A percentile compares a stretch with the other conserved stretches of the same genome.
Evolutionary conservation across 1,140 invertebrate genomes (phyloP).

Genomic region (Tribolium madens): DNA sequence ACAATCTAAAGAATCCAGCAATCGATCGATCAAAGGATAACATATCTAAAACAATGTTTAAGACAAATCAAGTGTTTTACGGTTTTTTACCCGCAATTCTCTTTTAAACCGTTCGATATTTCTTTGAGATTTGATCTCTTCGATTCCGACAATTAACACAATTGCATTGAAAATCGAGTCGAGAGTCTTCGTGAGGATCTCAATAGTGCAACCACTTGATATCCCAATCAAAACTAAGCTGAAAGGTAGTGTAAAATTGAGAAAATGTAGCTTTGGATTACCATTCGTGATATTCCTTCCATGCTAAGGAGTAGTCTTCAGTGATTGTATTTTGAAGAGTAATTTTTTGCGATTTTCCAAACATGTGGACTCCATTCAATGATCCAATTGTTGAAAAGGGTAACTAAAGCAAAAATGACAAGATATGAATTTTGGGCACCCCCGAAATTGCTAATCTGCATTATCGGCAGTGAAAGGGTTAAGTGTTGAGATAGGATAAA

Average conservation of each 20-base stretch:
- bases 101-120: slow-evolving; percentile 84
- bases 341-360: slow-evolving; percentile 79
- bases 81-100: slow-evolving; percentile 74
- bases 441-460: slow-evolving; percentile 13
- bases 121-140: slow-evolving; percentile 79
- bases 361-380: slow-evolving; percentile 87
- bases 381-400: slow-evolving; percentile 85
- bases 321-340: slow-evolving; percentile 75
- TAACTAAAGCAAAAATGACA: slow-evolving; percentile 69
- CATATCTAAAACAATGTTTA: slow-evolving; percentile 68
- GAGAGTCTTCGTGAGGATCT: slow-evolving; percentile 74
- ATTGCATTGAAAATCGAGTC: slow-evolving; percentile 80
- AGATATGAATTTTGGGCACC: slow-evolving; percentile 30
- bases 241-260: slow-evolving; percentile 55
- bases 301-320: slow-evolving; percentile 77
- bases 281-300: slow-evolving; percentile 77
- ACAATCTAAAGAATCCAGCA: slow-evolving; percentile 79
- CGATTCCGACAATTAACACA: slow-evolving; percentile 81
- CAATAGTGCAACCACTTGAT: slow-evolving; percentile 74
- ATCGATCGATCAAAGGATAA: slow-evolving; percentile 78
- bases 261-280: slow-evolving; percentile 36
- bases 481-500: too few relatives aligned
- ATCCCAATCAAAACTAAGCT: slow-evolving; percentile 77
- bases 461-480: slow-evolving; percentile 2
- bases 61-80: neutral